Conservation (phyloP, 2,888 invertebrate genomes). For the Synergus gifuensis region DNA sequence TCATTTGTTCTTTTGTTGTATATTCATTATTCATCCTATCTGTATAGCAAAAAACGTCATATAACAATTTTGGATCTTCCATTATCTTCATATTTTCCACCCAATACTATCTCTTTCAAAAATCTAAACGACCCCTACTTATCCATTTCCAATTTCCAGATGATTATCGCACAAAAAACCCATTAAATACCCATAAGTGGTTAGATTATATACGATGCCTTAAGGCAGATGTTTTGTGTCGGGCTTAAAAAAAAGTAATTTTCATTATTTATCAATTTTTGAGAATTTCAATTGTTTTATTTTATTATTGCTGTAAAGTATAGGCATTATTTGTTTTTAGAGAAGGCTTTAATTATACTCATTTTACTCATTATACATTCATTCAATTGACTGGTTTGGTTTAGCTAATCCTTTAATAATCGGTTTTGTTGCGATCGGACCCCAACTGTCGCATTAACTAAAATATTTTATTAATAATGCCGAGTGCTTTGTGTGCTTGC, state of each 20-base stretch:
- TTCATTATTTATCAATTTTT: not conserved
- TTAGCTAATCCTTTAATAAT: not conserved
- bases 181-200: conserved; percentile 34
- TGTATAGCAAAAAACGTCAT: not conserved
- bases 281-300: not conserved
- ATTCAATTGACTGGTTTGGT: too few relatives aligned
- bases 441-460: not conserved
- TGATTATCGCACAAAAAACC: conserved; percentile 31
- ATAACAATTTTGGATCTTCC: not conserved
- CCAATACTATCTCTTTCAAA: not conserved
- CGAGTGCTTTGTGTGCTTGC: conserved; percentile 8
- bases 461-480: conserved; percentile 32
- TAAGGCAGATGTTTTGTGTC: conserved; percentile 16
- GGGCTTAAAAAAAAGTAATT: not conserved
- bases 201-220: not conserved
- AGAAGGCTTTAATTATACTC: not conserved
- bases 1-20: too few relatives aligned
- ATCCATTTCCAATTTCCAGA: conserved; percentile 28
- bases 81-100: not conserved
- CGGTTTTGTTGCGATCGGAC: not conserved
- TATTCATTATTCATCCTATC: not conserved
- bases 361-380: too few relatives aligned
- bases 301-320: not conserved
- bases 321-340: not conserved
- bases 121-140: conserved; percentile 8